Percentiles rank a stretch among this genome's conserved stretches.
These are phyloP conservation scores for Hormaphis cornu DNA, from an alignment of 1,140 invertebrate species.

Conservation along the genomic window DNA sequence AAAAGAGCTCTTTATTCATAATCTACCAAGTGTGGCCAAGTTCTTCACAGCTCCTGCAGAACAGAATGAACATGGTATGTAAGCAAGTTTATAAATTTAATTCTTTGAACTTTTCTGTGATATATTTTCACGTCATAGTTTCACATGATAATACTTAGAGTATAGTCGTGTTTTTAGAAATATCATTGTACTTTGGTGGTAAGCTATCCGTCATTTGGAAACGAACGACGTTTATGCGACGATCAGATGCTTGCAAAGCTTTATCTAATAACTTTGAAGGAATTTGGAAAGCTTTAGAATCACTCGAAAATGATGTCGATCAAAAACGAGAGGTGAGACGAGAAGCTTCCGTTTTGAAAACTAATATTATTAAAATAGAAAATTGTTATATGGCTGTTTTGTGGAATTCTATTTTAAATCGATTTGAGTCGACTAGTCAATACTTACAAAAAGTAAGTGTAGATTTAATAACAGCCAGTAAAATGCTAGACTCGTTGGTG, in stretches of 20 bases:
- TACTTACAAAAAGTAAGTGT: not conserved
- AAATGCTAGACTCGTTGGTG: too few species aligned
- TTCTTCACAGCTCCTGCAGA: too few species aligned
- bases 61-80: too few species aligned
- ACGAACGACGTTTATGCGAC: slow-evolving; percentile 33
- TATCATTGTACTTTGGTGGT: slow-evolving; percentile 36
- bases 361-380: not conserved
- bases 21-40: too few species aligned
- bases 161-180: slow-evolving; percentile 36
- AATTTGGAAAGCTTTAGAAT: not conserved
- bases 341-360: not conserved
- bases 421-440: not conserved
- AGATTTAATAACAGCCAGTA: too few species aligned
- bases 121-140: too few species aligned
- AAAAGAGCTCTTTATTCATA: too few species aligned
- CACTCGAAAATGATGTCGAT: not conserved
- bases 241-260: slow-evolving; percentile 33
- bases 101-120: too few species aligned
- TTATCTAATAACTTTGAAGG: not conserved
- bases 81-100: too few species aligned
- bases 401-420: not conserved
- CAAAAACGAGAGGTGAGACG: not conserved
- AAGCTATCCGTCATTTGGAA: slow-evolving; percentile 18
- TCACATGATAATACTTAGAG: slow-evolving; percentile 38
- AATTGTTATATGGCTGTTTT: not conserved